Evolutionary conservation across 2,888 invertebrate genomes (phyloP).

Genomic region (Orthosia cruda): DNA sequence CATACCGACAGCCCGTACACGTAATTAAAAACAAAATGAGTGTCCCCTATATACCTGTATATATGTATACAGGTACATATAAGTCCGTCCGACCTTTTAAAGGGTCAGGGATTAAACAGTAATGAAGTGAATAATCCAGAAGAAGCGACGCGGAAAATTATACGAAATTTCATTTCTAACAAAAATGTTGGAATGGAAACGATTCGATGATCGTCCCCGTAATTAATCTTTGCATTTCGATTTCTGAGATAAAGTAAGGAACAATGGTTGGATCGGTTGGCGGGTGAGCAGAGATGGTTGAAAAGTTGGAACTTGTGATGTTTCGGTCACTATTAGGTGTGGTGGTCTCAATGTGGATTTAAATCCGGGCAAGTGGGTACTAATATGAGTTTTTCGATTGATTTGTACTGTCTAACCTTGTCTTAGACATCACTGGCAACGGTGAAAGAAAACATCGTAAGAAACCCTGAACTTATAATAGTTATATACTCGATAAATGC

Average conservation of each 20-base stretch:
- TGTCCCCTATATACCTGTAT: constrained; percentile 25
- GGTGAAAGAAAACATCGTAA: no score
- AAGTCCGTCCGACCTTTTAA: constrained; percentile 71
- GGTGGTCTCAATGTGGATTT: no score
- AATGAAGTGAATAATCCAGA: constrained; percentile 78
- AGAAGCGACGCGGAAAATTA: constrained; percentile 74
- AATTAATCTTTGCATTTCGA: constrained; percentile 62
- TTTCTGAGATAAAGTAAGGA: constrained; percentile 48
- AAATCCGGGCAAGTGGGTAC: no score
- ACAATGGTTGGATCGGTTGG: constrained; percentile 1
- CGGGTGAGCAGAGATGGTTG: constrained; percentile 1
- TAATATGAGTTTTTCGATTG: no score
- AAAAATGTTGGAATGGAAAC: constrained; percentile 66
- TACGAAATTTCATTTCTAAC: constrained; percentile 71
- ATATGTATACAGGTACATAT: constrained; percentile 10
- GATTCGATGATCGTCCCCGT: constrained; percentile 60
- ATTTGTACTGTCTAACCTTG: no score
- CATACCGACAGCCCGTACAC: constrained; percentile 16
- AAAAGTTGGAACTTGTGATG: background rate
- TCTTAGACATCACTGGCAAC: no score
- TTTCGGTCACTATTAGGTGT: background rate
- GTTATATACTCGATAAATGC: background rate
- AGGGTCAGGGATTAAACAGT: constrained; percentile 75
- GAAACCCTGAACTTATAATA: background rate
- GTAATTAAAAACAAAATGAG: constrained; percentile 68